phyloP scores from a whole-genome alignment of 2,797 vertebrate species.

The Typhlichthys eigenmanni region DNA sequence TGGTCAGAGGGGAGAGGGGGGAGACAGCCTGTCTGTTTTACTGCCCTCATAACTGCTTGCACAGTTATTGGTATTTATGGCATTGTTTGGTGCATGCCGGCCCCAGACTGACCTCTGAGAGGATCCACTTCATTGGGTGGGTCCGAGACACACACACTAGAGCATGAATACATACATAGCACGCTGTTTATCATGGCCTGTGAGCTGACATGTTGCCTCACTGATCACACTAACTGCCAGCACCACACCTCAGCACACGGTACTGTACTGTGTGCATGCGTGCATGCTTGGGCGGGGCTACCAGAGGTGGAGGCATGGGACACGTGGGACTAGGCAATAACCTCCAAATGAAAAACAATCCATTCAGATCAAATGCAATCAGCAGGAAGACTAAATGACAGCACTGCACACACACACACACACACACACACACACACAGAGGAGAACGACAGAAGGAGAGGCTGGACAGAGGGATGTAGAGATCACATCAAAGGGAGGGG shows the following conservation, averaged over 20 bases:
- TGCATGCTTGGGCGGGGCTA: slow-evolving; percentile 39
- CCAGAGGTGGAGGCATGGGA: slow-evolving; percentile 53
- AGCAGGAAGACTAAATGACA: slow-evolving; percentile 65
- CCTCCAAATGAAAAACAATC: slow-evolving; percentile 78
- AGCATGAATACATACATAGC: slow-evolving; percentile 19
- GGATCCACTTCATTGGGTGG: not conserved
- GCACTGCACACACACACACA: slow-evolving; percentile 62
- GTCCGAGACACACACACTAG: not conserved
- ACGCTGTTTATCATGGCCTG: slow-evolving; percentile 32
- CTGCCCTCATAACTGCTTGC: slow-evolving; percentile 17
- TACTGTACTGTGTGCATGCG: not conserved
- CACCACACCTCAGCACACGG: slow-evolving; percentile 31
- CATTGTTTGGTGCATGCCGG: slow-evolving; percentile 7
- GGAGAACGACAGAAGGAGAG: slow-evolving; percentile 13
- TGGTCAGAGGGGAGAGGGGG: slow-evolving; percentile 33
- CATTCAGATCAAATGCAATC: slow-evolving; percentile 79
- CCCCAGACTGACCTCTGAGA: slow-evolving; percentile 17
- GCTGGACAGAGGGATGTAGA: slow-evolving; percentile 45
- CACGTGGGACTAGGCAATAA: slow-evolving; percentile 64
- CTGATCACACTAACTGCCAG: slow-evolving; percentile 36
- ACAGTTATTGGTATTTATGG: slow-evolving; percentile 36
- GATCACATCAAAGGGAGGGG: slow-evolving; percentile 61
- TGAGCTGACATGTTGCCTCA: slow-evolving; percentile 23
- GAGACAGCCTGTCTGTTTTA: slow-evolving; percentile 27
- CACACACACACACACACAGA: slow-evolving; percentile 66